These are phyloP conservation scores for Hylaeus anthracinus DNA, from an alignment of 1,140 invertebrate genomes.

Conservation along the genomic window DNA sequence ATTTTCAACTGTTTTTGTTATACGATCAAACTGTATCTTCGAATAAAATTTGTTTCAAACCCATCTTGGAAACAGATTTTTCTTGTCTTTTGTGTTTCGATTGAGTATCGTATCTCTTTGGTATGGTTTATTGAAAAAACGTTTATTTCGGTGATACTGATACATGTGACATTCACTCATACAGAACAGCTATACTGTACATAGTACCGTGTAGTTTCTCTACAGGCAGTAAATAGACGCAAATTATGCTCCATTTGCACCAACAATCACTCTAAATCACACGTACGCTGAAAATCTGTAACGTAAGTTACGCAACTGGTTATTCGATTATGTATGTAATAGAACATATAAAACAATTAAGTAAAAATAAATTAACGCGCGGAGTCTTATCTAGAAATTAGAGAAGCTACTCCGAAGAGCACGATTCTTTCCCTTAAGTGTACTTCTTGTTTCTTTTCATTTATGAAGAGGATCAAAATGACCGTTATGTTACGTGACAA, in stretches of 20 bases:
- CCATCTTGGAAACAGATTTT: not conserved
- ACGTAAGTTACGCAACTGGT: constrained; percentile 60
- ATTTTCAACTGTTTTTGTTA: constrained; percentile 68
- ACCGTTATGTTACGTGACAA: constrained; percentile 51
- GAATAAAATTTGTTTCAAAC: constrained; percentile 71
- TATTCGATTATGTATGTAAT: constrained; percentile 71
- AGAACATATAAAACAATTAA: constrained; percentile 77
- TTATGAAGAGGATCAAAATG: constrained; percentile 31
- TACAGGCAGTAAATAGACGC: constrained; percentile 62
- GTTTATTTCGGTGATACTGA: constrained; percentile 75
- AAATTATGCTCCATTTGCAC: constrained; percentile 26
- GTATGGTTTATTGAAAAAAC: constrained; percentile 75
- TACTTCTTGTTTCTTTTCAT: not conserved
- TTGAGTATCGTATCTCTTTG: not conserved
- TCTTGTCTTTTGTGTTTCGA: not conserved
- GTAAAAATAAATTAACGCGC: constrained; percentile 78
- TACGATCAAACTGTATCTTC: constrained; percentile 61
- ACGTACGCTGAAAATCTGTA: constrained; percentile 49
- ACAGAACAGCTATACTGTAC: constrained; percentile 73
- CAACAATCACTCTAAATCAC: constrained; percentile 52
- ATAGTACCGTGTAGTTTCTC: constrained; percentile 70
- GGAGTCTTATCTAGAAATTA: constrained; percentile 51
- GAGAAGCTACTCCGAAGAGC: constrained; percentile 27
- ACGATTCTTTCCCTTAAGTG: constrained; percentile 11
- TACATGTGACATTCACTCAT: constrained; percentile 70